Evolutionary conservation across 1,140 invertebrate species (phyloP).

Genomic region (Zaprionus capensis): DNA sequence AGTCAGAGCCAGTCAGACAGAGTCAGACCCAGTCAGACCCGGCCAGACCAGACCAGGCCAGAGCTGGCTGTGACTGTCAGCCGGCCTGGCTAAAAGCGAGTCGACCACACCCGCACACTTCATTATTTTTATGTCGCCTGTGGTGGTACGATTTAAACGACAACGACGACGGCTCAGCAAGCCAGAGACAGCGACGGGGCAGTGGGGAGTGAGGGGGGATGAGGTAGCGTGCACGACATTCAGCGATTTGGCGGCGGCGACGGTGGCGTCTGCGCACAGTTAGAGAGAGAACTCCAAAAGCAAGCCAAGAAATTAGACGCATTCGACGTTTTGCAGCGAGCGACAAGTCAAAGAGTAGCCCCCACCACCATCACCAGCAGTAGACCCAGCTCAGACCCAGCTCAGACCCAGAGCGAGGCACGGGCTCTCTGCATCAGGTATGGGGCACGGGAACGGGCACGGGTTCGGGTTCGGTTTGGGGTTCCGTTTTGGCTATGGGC

Average conservation of each 20-base stretch:
- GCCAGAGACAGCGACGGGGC: background rate
- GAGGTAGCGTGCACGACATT: conserved; percentile 51
- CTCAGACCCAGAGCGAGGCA: conserved; percentile 15
- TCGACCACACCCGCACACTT: conserved; percentile 84
- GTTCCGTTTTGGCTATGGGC: conserved; percentile 23
- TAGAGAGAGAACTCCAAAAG: conserved; percentile 55
- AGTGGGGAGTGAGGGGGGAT: background rate
- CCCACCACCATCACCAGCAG: background rate
- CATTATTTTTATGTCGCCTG: conserved; percentile 84
- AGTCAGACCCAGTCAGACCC: conserved; percentile 23
- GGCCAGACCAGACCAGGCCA: conserved; percentile 44
- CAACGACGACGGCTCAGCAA: conserved; percentile 63
- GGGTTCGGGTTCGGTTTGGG: background rate
- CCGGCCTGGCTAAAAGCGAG: conserved; percentile 59
- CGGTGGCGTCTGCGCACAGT: conserved; percentile 26
- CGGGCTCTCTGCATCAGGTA: conserved; percentile 1
- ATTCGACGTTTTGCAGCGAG: conserved; percentile 78
- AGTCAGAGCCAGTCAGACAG: conserved; percentile 53
- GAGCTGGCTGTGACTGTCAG: conserved; percentile 20
- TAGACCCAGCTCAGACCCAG: background rate
- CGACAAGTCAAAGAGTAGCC: conserved; percentile 77
- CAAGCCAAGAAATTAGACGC: conserved; percentile 78
- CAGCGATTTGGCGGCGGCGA: conserved; percentile 17
- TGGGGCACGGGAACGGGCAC: conserved; percentile 21
- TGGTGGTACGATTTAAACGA: conserved; percentile 84